Conservation (phyloP, 2,888 invertebrate species). For the Agonopterix arenella region DNA sequence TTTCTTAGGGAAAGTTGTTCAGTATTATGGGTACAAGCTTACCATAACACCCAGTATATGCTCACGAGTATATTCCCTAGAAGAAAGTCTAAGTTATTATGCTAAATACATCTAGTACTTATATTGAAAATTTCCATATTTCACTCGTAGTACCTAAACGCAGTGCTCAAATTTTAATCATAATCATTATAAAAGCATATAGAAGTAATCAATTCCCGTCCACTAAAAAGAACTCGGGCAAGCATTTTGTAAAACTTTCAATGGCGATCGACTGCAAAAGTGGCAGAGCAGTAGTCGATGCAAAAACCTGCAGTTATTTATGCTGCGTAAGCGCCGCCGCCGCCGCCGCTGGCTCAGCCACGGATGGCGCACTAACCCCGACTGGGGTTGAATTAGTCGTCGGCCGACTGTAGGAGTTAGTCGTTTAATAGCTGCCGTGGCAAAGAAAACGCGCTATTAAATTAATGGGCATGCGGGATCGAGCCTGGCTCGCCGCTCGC, state of each 20-base stretch:
- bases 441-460: constrained; percentile 61
- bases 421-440: constrained; percentile 43
- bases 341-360: constrained; percentile 12
- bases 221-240: too few species aligned
- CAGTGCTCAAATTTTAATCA: too few species aligned
- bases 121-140: too few species aligned
- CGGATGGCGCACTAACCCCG: constrained; percentile 15
- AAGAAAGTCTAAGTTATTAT: too few species aligned
- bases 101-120: too few species aligned
- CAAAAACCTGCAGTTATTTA: constrained; percentile 43
- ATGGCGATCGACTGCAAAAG: constrained; percentile 15
- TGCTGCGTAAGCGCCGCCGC: constrained; percentile 31
- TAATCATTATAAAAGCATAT: too few species aligned
- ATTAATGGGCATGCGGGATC: constrained; percentile 50
- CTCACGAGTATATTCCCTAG: too few species aligned
- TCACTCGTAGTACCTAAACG: too few species aligned
- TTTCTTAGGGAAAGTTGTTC: too few species aligned
- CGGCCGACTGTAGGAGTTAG: constrained; percentile 29
- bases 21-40: too few species aligned
- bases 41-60: too few species aligned
- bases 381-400: constrained; percentile 44
- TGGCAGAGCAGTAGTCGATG: constrained; percentile 24
- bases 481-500: constrained; percentile 15
- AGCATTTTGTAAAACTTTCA: constrained; percentile 13
- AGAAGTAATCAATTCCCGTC: too few species aligned